Evolutionary conservation across 2,113 vertebrate genomes (phyloP), one percentile per base, ranked within the genome.

Genomic region (Theristicus caerulescens): DNA sequence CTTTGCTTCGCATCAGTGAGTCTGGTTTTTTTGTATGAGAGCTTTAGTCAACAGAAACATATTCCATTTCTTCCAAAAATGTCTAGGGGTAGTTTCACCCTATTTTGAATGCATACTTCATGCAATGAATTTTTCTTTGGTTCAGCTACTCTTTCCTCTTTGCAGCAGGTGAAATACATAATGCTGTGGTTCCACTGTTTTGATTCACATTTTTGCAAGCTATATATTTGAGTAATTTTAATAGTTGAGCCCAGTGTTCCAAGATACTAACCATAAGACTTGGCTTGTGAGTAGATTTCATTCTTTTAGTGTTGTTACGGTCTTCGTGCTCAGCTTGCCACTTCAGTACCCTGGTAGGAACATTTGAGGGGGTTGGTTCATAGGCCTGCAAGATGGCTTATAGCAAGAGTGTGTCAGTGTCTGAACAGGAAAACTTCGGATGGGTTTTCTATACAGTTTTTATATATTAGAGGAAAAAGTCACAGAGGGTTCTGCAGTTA

Each of bases 1-100:
- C 83, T 92, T 82, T 40, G 44, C 61, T 86, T 86, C 2, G 15
- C 81, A 31, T 89, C 77, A 76, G 5, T 77, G 70, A 89, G 16
- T 73, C 44, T 87, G 4, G 10, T 22, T 49, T 49, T 81, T 90
- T 85, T 57, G 31, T 81, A 67, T 0, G 2, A 93, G 74, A 82
- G 73, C 54, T 71, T 94, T 88, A 91, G 80, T 89, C 89, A 92
- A 91, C 40, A 87, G 80, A 92, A 91, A 46, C 29, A 32, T 64
- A 36, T 16, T 88, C 61, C 3, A 24, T 95, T 94, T 95, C 69
- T 94, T 88, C 40, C 8, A 65, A 61, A 93, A 83, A 81, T 71
- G 5, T 88, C 29, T 78, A 32, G 40, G 29, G 32, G n/a, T 95
- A 70, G 29, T 94, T 94, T 92, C 25, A 51, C 10, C 55, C 44